Percentiles rank a stretch among this genome's conserved stretches.
phyloP scores from a whole-genome alignment of 2,113 vertebrate species.

The Micromys minutus region DNA sequence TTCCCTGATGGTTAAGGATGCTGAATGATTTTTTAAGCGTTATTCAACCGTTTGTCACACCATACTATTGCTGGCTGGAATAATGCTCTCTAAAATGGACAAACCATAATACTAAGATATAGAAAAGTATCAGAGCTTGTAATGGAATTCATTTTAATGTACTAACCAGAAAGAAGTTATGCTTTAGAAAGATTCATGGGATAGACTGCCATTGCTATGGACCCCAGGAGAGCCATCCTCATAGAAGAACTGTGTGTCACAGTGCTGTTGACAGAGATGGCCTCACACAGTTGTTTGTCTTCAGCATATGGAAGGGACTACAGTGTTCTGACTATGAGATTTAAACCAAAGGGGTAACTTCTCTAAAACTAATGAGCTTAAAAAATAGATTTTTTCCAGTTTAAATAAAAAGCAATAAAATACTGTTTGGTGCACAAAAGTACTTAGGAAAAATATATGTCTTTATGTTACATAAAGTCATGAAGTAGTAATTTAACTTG shows the following conservation, averaged over 20 bases:
- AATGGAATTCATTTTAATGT: conserved; percentile 1
- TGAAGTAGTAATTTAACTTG: background rate
- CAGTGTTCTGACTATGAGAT: background rate
- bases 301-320: background rate
- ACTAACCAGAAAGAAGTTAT: conserved; percentile 11
- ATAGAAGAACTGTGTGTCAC: background rate
- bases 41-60: background rate
- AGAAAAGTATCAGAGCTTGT: background rate
- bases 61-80: background rate
- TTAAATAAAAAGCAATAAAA: conserved; percentile 1
- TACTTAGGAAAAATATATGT: background rate
- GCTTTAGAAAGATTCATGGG: background rate
- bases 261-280: background rate
- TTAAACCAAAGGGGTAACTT: background rate
- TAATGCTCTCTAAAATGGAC: background rate
- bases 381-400: conserved; percentile 9
- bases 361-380: background rate
- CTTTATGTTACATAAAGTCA: conserved; percentile 3
- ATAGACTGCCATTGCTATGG: background rate
- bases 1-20: background rate
- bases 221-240: background rate
- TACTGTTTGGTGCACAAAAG: background rate
- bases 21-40: background rate
- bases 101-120: background rate
- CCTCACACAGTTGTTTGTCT: background rate